phyloP scores from a whole-genome alignment of 2,113 vertebrate genomes.

The Natator depressus region DNA sequence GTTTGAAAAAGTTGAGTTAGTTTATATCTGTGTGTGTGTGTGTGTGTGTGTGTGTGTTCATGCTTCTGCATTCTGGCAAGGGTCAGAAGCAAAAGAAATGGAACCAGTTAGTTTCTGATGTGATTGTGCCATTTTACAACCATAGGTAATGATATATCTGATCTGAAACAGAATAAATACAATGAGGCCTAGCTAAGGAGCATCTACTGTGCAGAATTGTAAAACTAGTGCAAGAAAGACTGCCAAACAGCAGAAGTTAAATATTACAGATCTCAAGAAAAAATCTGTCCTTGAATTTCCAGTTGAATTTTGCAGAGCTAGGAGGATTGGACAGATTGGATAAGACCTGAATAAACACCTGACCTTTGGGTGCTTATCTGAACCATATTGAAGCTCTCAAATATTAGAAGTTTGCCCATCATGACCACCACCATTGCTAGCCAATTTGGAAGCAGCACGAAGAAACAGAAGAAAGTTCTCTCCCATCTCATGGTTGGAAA shows the following conservation, averaged over 20 bases:
- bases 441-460: neutral
- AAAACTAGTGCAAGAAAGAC: neutral
- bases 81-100: neutral
- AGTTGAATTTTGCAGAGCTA: neutral
- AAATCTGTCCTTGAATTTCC: neutral
- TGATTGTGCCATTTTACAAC: neutral
- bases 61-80: neutral
- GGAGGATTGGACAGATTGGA: neutral
- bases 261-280: neutral
- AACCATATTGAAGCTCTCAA: neutral
- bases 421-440: neutral
- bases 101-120: neutral
- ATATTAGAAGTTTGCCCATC: neutral
- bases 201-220: neutral
- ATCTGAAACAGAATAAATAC: neutral
- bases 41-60: neutral
- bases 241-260: neutral
- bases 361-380: conserved; percentile 2
- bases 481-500: neutral
- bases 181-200: neutral
- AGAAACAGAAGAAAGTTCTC: neutral
- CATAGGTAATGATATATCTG: neutral
- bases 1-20: neutral
- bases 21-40: neutral
- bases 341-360: neutral